phyloP scores from a whole-genome alignment of 2,797 vertebrate genomes.

The Notamacropus eugenii region DNA sequence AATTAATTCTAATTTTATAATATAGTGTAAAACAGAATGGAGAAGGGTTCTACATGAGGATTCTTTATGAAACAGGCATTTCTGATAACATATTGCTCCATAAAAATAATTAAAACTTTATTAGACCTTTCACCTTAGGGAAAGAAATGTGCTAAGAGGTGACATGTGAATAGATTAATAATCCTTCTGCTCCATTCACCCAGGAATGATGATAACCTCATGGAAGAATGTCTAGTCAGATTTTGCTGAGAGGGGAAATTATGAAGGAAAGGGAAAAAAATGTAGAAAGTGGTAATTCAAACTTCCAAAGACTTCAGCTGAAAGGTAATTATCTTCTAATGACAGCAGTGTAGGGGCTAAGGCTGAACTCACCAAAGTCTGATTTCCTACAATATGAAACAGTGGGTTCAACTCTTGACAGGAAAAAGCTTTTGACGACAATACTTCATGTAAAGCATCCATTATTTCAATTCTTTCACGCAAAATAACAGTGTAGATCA shows the following conservation, averaged over 20 bases:
- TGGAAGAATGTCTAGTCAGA: not conserved
- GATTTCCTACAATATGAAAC: not conserved
- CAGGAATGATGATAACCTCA: not conserved
- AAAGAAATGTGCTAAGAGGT: not conserved
- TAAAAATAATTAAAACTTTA: not conserved
- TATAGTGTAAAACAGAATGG: not conserved
- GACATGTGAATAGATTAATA: not conserved
- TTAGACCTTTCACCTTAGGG: not conserved
- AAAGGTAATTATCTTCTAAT: not conserved
- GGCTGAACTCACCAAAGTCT: not conserved
- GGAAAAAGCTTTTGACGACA: not conserved
- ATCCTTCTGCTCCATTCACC: not conserved
- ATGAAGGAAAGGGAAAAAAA: not conserved
- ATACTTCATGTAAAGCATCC: not conserved
- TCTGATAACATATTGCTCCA: not conserved
- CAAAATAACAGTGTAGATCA: not conserved
- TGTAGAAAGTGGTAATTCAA: not conserved
- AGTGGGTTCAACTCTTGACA: not conserved
- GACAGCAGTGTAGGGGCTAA: not conserved
- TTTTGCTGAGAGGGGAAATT: not conserved
- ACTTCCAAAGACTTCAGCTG: not conserved
- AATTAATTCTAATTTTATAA: not conserved
- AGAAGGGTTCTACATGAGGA: not conserved
- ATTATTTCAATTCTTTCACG: not conserved
- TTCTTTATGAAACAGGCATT: not conserved